These are phyloP conservation scores for Panonychus citri DNA, from an alignment of 1,140 invertebrate species.

Conservation along the genomic window DNA sequence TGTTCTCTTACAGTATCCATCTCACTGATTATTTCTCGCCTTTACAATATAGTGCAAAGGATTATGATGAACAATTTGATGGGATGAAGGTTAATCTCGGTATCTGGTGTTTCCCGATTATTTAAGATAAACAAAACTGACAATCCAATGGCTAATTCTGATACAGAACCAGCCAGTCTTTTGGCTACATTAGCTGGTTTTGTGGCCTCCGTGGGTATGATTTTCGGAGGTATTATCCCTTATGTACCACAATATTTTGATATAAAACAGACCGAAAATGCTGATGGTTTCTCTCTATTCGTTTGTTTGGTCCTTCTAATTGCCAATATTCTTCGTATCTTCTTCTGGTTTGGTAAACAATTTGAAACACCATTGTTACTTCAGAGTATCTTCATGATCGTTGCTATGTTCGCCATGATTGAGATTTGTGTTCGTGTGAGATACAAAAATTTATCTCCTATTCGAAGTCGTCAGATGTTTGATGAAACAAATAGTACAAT, in stretches of 20 bases:
- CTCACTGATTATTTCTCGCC: too few relatives aligned
- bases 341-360: constrained; percentile 96
- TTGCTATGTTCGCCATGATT: constrained; percentile 85
- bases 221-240: constrained; percentile 65
- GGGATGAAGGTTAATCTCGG: too few relatives aligned
- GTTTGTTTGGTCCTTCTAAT: constrained; percentile 82
- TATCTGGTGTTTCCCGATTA: too few relatives aligned
- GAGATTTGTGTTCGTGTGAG: constrained; percentile 71
- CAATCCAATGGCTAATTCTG: too few relatives aligned
- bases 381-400: constrained; percentile 92
- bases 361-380: constrained; percentile 82
- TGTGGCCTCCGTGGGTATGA: constrained; percentile 36
- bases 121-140: too few relatives aligned
- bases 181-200: neutral
- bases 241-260: constrained; percentile 83
- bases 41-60: too few relatives aligned
- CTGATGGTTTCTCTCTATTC: constrained; percentile 80
- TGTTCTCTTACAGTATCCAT: too few relatives aligned
- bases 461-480: too few relatives aligned
- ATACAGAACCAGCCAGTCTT: too few relatives aligned
- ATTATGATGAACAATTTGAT: too few relatives aligned
- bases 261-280: constrained; percentile 66
- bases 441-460: constrained; percentile 60
- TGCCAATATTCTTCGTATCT: constrained; percentile 83
- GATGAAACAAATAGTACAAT: neutral